These are phyloP conservation scores for Piprites chloris DNA, from an alignment of 2,113 vertebrate species.

Conservation along the genomic window DNA sequence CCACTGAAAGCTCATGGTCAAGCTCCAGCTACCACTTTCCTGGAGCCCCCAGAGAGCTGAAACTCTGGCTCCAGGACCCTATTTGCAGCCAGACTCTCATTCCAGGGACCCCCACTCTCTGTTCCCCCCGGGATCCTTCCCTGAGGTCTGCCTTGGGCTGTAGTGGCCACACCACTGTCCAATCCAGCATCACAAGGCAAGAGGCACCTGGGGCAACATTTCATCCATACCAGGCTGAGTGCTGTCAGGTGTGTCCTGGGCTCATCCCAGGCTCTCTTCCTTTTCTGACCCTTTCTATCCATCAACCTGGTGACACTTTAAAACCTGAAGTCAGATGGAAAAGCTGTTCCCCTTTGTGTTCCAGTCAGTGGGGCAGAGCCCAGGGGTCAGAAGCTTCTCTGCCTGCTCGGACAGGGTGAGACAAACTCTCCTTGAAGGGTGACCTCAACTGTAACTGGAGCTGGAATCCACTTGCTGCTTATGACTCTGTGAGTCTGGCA, in stretches of 20 bases:
- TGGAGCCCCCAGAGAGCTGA: background rate
- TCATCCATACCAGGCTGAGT: background rate
- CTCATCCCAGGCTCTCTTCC: background rate
- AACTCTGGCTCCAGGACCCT: background rate
- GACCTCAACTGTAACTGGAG: background rate
- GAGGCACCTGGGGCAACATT: background rate
- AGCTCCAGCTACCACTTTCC: background rate
- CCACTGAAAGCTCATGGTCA: background rate
- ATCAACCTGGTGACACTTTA: background rate
- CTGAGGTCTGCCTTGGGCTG: background rate
- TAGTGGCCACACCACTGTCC: background rate
- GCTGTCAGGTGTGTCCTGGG: background rate
- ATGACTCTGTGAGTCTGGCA: background rate
- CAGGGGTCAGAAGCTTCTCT: background rate
- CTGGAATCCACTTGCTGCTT: background rate
- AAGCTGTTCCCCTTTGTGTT: background rate
- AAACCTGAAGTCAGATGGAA: background rate
- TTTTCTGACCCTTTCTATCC: background rate
- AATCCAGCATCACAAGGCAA: background rate
- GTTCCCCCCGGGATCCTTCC: background rate
- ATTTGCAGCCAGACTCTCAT: background rate
- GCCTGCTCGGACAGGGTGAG: background rate
- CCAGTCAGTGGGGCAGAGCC: background rate
- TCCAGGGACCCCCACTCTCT: background rate
- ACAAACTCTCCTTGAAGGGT: background rate